Conservation (phyloP, 30 jellyfish, hydroid and myxozoan species). For the Nemopilema nomurai region DNA sequence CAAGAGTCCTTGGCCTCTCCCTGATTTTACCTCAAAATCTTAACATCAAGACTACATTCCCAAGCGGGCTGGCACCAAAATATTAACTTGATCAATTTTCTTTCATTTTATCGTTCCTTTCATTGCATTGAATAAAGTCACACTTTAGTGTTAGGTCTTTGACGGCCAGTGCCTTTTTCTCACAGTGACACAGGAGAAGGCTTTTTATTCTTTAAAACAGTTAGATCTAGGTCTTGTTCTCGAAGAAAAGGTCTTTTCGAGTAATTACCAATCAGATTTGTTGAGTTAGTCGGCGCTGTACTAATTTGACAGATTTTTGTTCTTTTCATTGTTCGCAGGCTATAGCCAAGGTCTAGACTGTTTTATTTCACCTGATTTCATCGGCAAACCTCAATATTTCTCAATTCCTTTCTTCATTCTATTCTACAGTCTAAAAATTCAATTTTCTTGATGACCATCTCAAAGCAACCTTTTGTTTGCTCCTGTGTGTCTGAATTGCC, state of each 20-base stretch:
- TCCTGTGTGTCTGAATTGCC: background rate
- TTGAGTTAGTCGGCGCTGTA: background rate
- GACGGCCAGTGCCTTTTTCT: background rate
- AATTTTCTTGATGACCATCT: no score
- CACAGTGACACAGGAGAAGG: background rate
- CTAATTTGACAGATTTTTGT: background rate
- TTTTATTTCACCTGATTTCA: background rate
- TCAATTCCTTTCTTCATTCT: no score
- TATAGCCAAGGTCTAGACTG: background rate
- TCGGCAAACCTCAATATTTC: background rate
- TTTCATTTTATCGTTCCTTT: background rate
- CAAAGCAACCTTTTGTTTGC: background rate
- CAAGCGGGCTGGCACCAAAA: no score
- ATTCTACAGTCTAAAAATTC: background rate
- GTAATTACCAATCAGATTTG: background rate
- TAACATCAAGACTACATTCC: no score
- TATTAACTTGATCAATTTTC: no score
- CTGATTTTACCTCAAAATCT: no score
- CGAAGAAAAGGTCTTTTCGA: background rate
- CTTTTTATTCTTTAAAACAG: background rate
- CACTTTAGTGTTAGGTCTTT: background rate
- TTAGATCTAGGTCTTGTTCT: background rate
- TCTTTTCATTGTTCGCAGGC: background rate
- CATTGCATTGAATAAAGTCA: background rate
- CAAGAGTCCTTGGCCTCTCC: no score